Evolutionary conservation across 2,888 invertebrate species (phyloP), one percentile per base, ranked within the genome.

Genomic region (Troides aeacus): DNA sequence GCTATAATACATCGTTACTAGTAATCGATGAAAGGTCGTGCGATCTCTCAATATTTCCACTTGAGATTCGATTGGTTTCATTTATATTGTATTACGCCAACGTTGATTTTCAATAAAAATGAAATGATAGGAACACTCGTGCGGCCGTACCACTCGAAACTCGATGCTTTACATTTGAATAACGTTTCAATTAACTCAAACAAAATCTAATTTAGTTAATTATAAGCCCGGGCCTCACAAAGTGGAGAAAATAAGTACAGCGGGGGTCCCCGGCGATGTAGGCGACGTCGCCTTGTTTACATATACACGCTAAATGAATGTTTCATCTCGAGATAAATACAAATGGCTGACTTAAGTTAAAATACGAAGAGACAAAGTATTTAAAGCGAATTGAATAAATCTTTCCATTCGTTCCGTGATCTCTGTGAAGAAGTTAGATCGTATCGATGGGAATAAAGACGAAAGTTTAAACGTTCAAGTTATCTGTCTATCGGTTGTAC

Each of bases 251-350:
- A 63, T 69, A 65, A 65, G 65, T 61, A 59, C 58, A 66, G 58
- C 30, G 64, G 64, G 66, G 64, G 63, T 62, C 53, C 42, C 59
- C 62, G 63, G 59, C 58, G 53, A 69, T 63, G 50, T 66, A 59
- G 30, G 58, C 59, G 62, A 50, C 39, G 39, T 69, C 5, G 24
- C 50, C 46, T 59, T 66, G 63, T 70, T 70, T 66, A 70, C 65
- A 62, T 42, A 60, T 58, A 70, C 59, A 59, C 65, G 62, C 36
- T 18, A 53, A 66, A 63, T 63, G 75, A 84, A 80, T 82, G 81
- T 79, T 81, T 57, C 66, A 61, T 61, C 64, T 21, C 39, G 50
- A 64, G 53, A 64, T 60, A 67, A 36, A 70, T 67, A 67, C 46
- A 70, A 63, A 63, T 70, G 46, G 30, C 42, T 61, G 59, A 62